These are phyloP conservation scores for Dastarcus helophoroides DNA, from an alignment of 2,888 invertebrate species.

Conservation along the genomic window DNA sequence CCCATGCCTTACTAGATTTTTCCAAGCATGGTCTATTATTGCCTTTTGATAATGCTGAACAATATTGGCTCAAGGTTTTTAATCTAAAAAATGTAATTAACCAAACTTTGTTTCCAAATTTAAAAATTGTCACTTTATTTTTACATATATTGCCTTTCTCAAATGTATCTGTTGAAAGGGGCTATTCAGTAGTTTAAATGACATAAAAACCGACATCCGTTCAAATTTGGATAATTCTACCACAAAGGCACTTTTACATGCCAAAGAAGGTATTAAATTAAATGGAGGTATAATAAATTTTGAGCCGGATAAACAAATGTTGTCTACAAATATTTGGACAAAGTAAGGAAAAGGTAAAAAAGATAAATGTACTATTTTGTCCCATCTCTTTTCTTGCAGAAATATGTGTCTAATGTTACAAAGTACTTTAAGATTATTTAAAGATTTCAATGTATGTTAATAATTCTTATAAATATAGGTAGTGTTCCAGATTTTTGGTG, in stretches of 20 bases:
- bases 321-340: no score
- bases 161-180: conserved; percentile 4
- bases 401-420: no score
- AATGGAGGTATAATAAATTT: conserved; percentile 1
- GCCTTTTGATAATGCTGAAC: not conserved
- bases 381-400: no score
- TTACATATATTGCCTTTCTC: conserved; percentile 2
- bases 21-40: not conserved
- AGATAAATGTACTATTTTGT: no score
- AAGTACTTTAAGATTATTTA: no score
- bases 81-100: no score
- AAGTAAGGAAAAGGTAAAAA: no score
- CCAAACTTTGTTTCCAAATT: conserved; percentile 4
- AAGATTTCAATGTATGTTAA: no score
- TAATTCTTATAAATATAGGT: no score
- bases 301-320: no score
- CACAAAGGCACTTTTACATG: not conserved
- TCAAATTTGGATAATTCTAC: not conserved
- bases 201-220: conserved; percentile 1
- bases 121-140: conserved; percentile 1
- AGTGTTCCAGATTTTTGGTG: no score
- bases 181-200: not conserved
- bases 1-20: conserved; percentile 12
- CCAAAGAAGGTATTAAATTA: not conserved
- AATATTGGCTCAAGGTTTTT: no score